Percentiles rank a stretch among this genome's conserved stretches.
phyloP scores from a whole-genome alignment of 64 coral and sea anemone species.

The Montipora capricornis region DNA sequence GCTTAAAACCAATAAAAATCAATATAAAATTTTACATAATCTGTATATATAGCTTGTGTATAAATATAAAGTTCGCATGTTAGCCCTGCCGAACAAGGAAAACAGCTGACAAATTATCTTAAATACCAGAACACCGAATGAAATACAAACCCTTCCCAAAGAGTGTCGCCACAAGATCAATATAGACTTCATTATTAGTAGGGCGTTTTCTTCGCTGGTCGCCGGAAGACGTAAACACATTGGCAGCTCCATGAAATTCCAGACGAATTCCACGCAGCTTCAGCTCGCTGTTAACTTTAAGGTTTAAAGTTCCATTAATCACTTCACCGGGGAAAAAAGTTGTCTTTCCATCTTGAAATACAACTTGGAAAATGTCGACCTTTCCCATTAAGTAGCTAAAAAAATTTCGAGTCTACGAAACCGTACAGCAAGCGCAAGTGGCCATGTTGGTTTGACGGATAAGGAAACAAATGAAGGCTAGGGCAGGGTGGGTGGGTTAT shows the following conservation, averaged over 20 bases:
- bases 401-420: background rate
- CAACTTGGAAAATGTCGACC: constrained; percentile 72
- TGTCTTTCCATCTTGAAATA: constrained; percentile 72
- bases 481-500: no score
- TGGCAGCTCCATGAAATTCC: constrained; percentile 85
- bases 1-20: no score
- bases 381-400: constrained; percentile 70
- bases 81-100: no score
- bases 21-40: no score
- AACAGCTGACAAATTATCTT: background rate
- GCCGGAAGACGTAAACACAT: constrained; percentile 64
- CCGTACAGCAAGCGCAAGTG: no score
- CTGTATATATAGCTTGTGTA: no score
- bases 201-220: constrained; percentile 61
- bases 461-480: no score
- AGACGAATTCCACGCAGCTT: constrained; percentile 78
- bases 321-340: constrained; percentile 85
- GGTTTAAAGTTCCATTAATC: constrained; percentile 67
- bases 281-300: constrained; percentile 82
- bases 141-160: constrained; percentile 83
- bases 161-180: constrained; percentile 77
- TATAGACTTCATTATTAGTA: constrained; percentile 72
- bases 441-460: background rate
- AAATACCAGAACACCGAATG: background rate
- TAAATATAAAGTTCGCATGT: no score